phyloP scores from a whole-genome alignment of 2,888 invertebrate genomes.

The Acleris literana region DNA sequence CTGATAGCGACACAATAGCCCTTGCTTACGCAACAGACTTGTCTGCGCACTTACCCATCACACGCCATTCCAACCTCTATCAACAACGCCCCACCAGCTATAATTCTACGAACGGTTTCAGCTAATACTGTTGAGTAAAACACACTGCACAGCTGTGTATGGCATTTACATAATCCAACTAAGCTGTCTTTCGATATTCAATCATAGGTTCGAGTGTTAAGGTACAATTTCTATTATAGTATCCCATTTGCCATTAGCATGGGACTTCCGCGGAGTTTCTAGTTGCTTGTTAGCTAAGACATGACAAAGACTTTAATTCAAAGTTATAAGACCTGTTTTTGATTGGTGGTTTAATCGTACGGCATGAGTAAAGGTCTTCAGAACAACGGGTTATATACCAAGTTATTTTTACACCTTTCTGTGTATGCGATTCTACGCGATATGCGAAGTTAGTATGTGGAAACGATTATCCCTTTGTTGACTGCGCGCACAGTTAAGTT shows the following conservation, averaged over 20 bases:
- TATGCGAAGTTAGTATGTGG: not conserved
- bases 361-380: not conserved
- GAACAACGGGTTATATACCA: not conserved
- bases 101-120: conserved; percentile 25
- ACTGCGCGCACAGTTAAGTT: not conserved
- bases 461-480: not conserved
- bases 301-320: conserved; percentile 4
- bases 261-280: conserved; percentile 26
- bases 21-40: conserved; percentile 74
- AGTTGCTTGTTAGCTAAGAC: conserved; percentile 16
- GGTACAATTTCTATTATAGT: conserved; percentile 1
- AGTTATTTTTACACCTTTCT: not conserved
- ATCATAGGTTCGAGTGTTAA: conserved; percentile 3
- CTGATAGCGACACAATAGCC: conserved; percentile 70
- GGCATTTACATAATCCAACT: conserved; percentile 67
- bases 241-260: conserved; percentile 1
- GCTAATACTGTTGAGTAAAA: conserved; percentile 40
- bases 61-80: conserved; percentile 25
- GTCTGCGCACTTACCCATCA: conserved; percentile 58
- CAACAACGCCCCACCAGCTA: not conserved
- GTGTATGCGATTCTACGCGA: not conserved
- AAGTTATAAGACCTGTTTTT: not conserved
- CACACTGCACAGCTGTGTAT: conserved; percentile 63
- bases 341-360: not conserved
- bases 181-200: conserved; percentile 39